These are phyloP conservation scores for Aramus guarauna DNA, from an alignment of 2,113 vertebrate genomes.

Conservation along the genomic window DNA sequence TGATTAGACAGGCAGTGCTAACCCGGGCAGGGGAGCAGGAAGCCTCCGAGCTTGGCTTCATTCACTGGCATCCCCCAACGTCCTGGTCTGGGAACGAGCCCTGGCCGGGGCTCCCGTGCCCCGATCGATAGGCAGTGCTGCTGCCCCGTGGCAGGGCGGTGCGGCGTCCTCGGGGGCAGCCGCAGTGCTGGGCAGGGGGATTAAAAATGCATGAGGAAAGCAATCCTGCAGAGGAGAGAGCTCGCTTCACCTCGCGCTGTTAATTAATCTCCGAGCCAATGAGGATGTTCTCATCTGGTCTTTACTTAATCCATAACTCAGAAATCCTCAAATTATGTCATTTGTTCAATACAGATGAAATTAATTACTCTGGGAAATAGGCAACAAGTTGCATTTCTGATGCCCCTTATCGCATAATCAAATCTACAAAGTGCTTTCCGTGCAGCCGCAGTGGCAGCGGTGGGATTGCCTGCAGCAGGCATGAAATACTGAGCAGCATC, in stretches of 20 bases:
- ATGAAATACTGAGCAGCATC: neutral
- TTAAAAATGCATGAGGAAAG: neutral
- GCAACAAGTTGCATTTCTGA: slow-evolving; percentile 63
- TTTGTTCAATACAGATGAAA: slow-evolving; percentile 67
- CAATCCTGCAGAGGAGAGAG: neutral
- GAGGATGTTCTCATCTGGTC: slow-evolving; percentile 57
- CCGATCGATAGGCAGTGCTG: rapidly evolving
- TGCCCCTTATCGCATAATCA: neutral
- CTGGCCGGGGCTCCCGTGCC: rapidly evolving
- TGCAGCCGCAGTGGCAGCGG: neutral
- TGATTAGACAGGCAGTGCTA: neutral
- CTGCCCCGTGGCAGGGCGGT: neutral
- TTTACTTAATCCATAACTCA: slow-evolving; percentile 68
- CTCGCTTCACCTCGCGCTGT: neutral
- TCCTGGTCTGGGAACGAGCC: neutral
- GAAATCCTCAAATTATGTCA: slow-evolving; percentile 63
- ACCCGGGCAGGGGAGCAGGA: neutral
- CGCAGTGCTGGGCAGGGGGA: neutral
- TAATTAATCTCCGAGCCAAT: slow-evolving; percentile 60
- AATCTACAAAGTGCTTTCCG: neutral
- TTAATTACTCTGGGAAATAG: slow-evolving; percentile 62
- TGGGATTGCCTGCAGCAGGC: neutral
- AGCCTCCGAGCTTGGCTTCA: neutral
- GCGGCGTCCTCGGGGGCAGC: neutral
- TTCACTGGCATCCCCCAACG: rapidly evolving